Percentiles rank a stretch among this genome's conserved stretches.
Evolutionary conservation across 2,797 vertebrate species (phyloP).

Genomic region (Gymnoscopelus microlampas): DNA sequence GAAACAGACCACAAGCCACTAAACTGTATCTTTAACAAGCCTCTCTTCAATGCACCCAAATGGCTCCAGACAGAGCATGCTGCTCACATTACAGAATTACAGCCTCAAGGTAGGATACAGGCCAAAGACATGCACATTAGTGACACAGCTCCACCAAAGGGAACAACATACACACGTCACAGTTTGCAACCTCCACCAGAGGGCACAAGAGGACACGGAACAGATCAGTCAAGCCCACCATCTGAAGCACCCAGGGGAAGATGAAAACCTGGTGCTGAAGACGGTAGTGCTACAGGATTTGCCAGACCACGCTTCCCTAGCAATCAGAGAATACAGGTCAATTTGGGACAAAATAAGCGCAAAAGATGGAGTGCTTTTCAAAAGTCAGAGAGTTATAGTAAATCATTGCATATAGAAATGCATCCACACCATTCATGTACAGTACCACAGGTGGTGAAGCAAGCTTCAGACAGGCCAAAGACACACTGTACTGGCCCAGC

Average conservation of each 20-base stretch:
- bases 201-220: slow-evolving; percentile 17
- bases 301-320: slow-evolving; percentile 3
- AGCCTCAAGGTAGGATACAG: slow-evolving; percentile 17
- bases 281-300: not conserved
- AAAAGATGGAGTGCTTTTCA: slow-evolving; percentile 25
- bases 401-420: slow-evolving; percentile 25
- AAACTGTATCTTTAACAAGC: slow-evolving; percentile 33
- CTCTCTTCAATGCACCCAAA: slow-evolving; percentile 28
- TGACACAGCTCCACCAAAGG: no score
- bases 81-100: slow-evolving; percentile 25
- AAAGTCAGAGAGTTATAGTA: slow-evolving; percentile 30
- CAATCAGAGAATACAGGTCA: slow-evolving; percentile 21
- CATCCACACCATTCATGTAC: not conserved
- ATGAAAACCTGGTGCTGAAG: not conserved
- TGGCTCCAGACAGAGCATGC: slow-evolving; percentile 38
- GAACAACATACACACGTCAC: no score
- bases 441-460: slow-evolving; percentile 29
- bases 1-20: slow-evolving; percentile 31
- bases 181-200: not conserved
- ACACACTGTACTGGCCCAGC: slow-evolving; percentile 25
- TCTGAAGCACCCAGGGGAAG: slow-evolving; percentile 12
- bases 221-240: slow-evolving; percentile 33
- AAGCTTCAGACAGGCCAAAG: slow-evolving; percentile 17
- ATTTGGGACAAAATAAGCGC: slow-evolving; percentile 21
- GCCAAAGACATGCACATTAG: slow-evolving; percentile 3